Percentiles rank a stretch among this genome's conserved stretches.
phyloP scores from a whole-genome alignment of 1,140 invertebrate genomes.

The Bactericera cockerelli region DNA sequence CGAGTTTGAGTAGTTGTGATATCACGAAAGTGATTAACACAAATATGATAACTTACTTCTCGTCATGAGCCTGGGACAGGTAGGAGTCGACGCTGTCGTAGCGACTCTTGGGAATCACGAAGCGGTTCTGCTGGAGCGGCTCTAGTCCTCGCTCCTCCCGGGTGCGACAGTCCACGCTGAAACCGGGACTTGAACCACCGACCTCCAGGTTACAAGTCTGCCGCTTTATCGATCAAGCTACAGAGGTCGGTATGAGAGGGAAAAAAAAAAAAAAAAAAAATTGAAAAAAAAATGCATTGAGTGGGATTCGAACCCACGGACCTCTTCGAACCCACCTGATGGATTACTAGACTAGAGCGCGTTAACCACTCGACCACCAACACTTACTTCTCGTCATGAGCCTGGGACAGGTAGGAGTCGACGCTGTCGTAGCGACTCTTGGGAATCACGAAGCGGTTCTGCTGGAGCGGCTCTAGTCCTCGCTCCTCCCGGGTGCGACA shows the following conservation, averaged over 20 bases:
- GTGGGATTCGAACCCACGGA: no score
- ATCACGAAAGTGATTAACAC: no score
- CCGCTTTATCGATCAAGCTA: no score
- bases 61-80: constrained; percentile 61
- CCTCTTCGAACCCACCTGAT: no score
- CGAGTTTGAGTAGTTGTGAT: no score
- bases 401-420: constrained; percentile 80
- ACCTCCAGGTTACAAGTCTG: no score
- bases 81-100: constrained; percentile 98
- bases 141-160: constrained; percentile 76
- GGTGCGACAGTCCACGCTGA: constrained; percentile 95
- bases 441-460: constrained; percentile 69
- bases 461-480: constrained; percentile 56
- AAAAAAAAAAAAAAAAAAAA: no score
- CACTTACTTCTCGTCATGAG: constrained; percentile 52
- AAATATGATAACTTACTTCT: constrained; percentile 46
- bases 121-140: constrained; percentile 56
- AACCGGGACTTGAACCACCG: no score
- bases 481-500: constrained; percentile 89
- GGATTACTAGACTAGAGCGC: no score
- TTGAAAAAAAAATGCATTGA: no score
- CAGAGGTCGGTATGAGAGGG: no score
- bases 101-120: constrained; percentile 86
- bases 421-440: constrained; percentile 98
- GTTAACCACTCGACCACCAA: no score